Evolutionary conservation across 2,113 vertebrate species (phyloP).

Genomic region (Stomatorhinus ivindoensis): DNA sequence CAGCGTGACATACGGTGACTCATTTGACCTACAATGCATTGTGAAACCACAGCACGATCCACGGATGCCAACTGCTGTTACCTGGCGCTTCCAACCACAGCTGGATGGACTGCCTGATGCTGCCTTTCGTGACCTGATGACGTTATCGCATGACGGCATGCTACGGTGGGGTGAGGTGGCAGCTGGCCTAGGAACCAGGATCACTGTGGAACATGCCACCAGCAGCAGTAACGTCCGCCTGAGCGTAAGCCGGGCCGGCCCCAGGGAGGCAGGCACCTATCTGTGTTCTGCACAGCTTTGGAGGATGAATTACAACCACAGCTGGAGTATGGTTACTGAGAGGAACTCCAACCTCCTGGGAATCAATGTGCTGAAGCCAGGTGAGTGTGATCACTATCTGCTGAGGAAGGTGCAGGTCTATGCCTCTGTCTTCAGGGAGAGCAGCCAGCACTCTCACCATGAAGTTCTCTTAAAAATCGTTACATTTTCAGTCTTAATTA

Average conservation of each 20-base stretch:
- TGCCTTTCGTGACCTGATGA: constrained; percentile 82
- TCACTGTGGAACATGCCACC: constrained; percentile 79
- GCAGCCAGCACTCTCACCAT: no score
- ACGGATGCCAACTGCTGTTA: constrained; percentile 78
- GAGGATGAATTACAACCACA: constrained; percentile 80
- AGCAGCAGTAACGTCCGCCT: constrained; percentile 88
- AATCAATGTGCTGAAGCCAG: constrained; percentile 85
- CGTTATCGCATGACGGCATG: constrained; percentile 81
- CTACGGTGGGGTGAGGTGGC: constrained; percentile 84
- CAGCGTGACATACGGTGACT: constrained; percentile 79
- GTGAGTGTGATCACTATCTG: constrained; percentile 48
- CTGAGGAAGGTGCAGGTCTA: not conserved
- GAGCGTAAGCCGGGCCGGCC: constrained; percentile 81
- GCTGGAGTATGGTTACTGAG: constrained; percentile 79
- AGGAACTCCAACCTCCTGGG: constrained; percentile 89
- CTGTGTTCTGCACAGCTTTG: constrained; percentile 85
- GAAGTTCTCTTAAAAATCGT: no score
- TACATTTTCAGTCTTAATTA: no score
- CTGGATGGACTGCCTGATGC: constrained; percentile 31
- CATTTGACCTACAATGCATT: constrained; percentile 90
- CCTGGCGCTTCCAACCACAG: constrained; percentile 84
- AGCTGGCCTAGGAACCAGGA: constrained; percentile 74
- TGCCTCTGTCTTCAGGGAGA: not conserved
- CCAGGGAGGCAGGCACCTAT: constrained; percentile 86
- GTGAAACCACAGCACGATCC: constrained; percentile 86